Evolutionary conservation across 2,888 invertebrate species (phyloP).

Genomic region (Eulithis testata): DNA sequence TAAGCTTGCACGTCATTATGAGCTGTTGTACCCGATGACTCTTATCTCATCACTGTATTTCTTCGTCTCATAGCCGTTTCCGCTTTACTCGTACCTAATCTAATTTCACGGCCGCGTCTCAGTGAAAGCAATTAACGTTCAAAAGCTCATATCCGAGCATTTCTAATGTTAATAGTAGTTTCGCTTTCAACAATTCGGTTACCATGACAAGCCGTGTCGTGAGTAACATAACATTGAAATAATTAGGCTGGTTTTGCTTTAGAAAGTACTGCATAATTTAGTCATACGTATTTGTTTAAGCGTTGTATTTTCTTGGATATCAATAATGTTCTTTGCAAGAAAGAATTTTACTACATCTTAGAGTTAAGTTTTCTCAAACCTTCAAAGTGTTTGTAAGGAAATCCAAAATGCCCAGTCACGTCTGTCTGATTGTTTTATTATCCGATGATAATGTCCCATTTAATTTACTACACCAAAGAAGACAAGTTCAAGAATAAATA

Average conservation of each 20-base stretch:
- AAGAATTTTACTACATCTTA: too few species aligned
- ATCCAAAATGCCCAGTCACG: too few species aligned
- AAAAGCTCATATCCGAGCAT: slow-evolving; percentile 39
- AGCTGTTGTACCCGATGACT: too few species aligned
- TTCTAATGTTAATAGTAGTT: slow-evolving; percentile 34
- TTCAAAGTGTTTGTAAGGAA: too few species aligned
- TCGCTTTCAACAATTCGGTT: slow-evolving; percentile 33
- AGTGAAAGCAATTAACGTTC: slow-evolving; percentile 40
- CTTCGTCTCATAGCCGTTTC: neutral
- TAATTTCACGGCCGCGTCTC: slow-evolving; percentile 36
- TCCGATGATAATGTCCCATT: too few species aligned
- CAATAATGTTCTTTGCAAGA: too few species aligned
- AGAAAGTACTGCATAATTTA: slow-evolving; percentile 29
- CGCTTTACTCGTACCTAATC: slow-evolving; percentile 25
- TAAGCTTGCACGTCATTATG: too few species aligned
- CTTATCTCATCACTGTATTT: too few species aligned
- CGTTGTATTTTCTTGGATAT: neutral
- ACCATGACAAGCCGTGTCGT: slow-evolving; percentile 22
- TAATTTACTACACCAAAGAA: neutral
- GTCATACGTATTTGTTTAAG: slow-evolving; percentile 3
- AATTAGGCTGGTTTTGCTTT: slow-evolving; percentile 31
- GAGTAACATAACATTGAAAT: slow-evolving; percentile 23
- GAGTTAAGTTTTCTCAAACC: too few species aligned
- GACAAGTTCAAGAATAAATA: neutral
- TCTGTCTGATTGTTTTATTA: too few species aligned